Evolutionary conservation across 2,888 invertebrate genomes (phyloP).

Genomic region (Chrysodeixis includens): DNA sequence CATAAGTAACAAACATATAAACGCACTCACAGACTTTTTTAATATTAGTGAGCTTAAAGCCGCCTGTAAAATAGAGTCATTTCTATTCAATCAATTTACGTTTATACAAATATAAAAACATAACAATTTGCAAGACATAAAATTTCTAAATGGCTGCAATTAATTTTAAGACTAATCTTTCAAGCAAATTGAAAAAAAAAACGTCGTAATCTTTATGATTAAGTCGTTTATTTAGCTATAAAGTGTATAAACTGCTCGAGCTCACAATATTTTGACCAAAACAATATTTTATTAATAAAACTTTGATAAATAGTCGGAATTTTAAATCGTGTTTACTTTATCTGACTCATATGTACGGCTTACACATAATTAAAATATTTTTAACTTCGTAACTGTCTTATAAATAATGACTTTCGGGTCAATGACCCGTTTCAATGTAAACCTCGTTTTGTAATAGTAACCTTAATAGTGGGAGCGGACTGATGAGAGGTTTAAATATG

Average conservation of each 20-base stretch:
- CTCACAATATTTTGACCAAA: constrained; percentile 20
- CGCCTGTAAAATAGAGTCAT: background rate
- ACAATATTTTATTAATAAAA: constrained; percentile 4
- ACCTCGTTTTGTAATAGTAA: constrained; percentile 1
- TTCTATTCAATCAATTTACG: background rate
- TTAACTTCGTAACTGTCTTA: constrained; percentile 16
- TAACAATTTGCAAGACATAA: background rate
- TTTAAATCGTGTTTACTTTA: background rate
- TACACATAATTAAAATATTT: constrained; percentile 2
- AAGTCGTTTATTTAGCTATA: constrained; percentile 30
- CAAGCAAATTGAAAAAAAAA: constrained; percentile 39
- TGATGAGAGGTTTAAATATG: background rate
- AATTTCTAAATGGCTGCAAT: constrained; percentile 8
- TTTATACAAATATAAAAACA: background rate
- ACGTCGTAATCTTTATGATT: constrained; percentile 16
- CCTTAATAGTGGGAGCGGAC: constrained; percentile 11
- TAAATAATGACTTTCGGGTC: constrained; percentile 21
- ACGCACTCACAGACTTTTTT: too few relatives aligned
- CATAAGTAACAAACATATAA: too few relatives aligned
- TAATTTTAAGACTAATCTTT: constrained; percentile 22
- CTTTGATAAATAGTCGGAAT: constrained; percentile 9
- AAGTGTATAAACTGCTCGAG: constrained; percentile 17
- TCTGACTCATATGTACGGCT: constrained; percentile 4
- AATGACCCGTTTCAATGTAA: constrained; percentile 19
- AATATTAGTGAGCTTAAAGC: background rate